Base-by-base conservation (phyloP, 1,140 invertebrate genomes). In the Elymnias hypermnestra region DNA sequence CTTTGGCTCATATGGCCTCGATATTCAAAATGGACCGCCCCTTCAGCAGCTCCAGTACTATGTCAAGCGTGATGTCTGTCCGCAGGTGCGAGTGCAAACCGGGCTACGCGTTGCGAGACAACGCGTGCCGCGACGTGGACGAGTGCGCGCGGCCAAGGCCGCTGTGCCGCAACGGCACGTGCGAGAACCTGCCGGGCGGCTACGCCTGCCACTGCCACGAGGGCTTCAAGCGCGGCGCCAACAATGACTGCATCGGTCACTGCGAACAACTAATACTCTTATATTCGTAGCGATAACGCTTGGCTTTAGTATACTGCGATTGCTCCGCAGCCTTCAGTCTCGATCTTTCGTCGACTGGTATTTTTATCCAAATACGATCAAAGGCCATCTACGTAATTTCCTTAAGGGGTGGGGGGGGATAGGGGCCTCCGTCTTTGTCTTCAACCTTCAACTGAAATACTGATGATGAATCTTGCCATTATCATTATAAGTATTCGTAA, bases 131-230 rank as follows among this genome's bases (percentile, higher is more conserved):
- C 19, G 95, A 95, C 79, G 92, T 94, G 25, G 93, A 97, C 78
- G 95, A 96, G 71, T 96, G 95, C 67, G 41, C 88, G 8, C 71
- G 78, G 0, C 76, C 76, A 15, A 60, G 78, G 0, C 88, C 89
- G 61, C 75, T 94, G 31, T 94, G 93, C 63, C 92, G 92, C 57
- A 94, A 94, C 73, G 94, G 94, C n/a, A 94, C 92, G 0, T 97
- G 95, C 71, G 85, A 94, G 13, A 95, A 95, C 69, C 89, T 89
- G 3, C 84, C 91, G 28, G 94, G 94, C 2, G 90, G 90, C 7
- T 96, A 94, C 82, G 89, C 91, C 43, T 97, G 95, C 66, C 89
- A 92, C 53, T 97, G 94, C 72, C 90, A 93, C 58, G 87, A 88
- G 4, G 95, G 95, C 1, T 96, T 94, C 79, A 93, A 93, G 70